Percentiles rank a stretch among this genome's conserved stretches.
phyloP scores from a whole-genome alignment of 2,113 vertebrate genomes.

The Merops nubicus region DNA sequence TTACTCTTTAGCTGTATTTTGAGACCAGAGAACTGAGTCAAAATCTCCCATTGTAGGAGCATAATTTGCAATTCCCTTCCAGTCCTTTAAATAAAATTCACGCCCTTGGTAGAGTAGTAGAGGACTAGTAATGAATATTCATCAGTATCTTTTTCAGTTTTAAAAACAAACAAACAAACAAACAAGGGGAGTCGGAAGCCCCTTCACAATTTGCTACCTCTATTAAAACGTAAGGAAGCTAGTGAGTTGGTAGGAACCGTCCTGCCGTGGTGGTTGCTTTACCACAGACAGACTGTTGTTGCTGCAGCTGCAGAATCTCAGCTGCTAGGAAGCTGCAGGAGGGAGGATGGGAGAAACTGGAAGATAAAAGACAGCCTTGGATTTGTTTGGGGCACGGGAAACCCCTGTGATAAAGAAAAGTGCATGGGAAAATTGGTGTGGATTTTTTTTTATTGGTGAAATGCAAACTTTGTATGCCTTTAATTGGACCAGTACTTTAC shows the following conservation, averaged over 20 bases:
- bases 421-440: background rate
- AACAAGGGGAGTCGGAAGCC: background rate
- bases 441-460: background rate
- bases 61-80: background rate
- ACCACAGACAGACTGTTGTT: constrained; percentile 53
- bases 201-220: constrained; percentile 10
- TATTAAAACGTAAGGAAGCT: constrained; percentile 23
- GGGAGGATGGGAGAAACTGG: constrained; percentile 26
- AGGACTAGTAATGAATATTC: constrained; percentile 30
- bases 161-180: background rate
- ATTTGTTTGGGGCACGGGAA: constrained; percentile 14
- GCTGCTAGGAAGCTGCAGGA: constrained; percentile 39
- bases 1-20: background rate
- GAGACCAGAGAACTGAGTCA: background rate
- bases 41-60: background rate
- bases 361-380: background rate
- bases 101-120: background rate
- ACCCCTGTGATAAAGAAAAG: background rate
- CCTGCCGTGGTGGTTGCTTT: background rate
- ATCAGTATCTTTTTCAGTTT: constrained; percentile 18
- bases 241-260: background rate
- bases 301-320: constrained; percentile 60
- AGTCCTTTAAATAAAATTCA: background rate
- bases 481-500: background rate
- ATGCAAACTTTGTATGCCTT: background rate